Evolutionary conservation across 2,888 invertebrate genomes (phyloP), one percentile per base, ranked within the genome.

Genomic region (Oscheius sp.): DNA sequence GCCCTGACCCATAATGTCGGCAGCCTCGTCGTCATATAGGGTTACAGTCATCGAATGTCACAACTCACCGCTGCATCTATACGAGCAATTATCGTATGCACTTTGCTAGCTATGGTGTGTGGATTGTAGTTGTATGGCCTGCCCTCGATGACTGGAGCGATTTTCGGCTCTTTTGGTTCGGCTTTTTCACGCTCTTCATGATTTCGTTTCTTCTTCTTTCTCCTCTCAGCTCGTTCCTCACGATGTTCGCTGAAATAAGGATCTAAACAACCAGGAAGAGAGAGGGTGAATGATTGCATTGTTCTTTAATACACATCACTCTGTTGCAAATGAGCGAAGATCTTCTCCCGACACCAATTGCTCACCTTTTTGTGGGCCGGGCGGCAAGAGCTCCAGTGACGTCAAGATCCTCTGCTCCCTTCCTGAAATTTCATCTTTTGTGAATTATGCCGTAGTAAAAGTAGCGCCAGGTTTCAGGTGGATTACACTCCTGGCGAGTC

Each of bases 401-500:
- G 54, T 54, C 54, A 54, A 22, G 17, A 12, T 54, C 54, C 12
- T 54, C 54, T 32, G 54, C 33, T 4, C 32, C 33, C 54, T 54
- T 54, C 54, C 54, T 54, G 54, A 54, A 54, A 54, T 54, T 54
- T 54, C 54, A 54, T 54, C 54, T 54, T 47, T n/a, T 50, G 24
- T 50, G 50, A 50, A 41, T 41, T 20, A n/a, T n/a, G n/a, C n/a
- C 50, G 26, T 50, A 50, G 26, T 50, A 28, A 50, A 50, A 30
- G 41, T 12, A 26, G 26, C 50, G 17, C 24, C 47, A 9, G 22
- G 54, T 54, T 36, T 54, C 54, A 54, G 54, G 54, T 54, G 54
- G 54, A 54, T 54, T 54, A 54, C 54, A 54, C 54, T 54, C 32
- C 54, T 54, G 33, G 32, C 54, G 54, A 32, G 54, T 33, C 54